Base-by-base conservation (phyloP, 2,797 vertebrate genomes). In the Tympanoctomys barrerae region DNA sequence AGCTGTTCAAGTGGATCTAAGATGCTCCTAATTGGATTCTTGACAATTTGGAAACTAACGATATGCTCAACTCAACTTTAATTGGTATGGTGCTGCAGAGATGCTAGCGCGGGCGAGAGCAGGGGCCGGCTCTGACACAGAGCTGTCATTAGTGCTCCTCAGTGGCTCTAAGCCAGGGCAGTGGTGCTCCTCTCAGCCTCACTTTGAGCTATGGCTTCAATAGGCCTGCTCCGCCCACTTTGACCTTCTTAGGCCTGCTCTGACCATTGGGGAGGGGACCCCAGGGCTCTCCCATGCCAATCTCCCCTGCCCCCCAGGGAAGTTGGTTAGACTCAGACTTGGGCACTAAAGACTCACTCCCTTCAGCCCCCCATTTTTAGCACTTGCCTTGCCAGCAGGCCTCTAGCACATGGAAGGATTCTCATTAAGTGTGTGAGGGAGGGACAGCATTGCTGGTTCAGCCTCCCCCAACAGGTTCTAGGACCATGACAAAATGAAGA, bases 11-110 rank as follows among this genome's bases (percentile, higher is more conserved):
- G 92, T 91, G 92, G 94, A 93, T 97, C 97, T 94, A 94, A 97
- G 97, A 91, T 62, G 70, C 94, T 91, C 64, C 88, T 98, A 98
- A 98, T 96, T 98, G 97, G 97, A 93, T 87, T 98, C 96, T 87
- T 96, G 96, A 98, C 84, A 71, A 95, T 88, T 92, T 75, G 83
- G 83, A 93, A 93, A 87, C 94, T 94, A 96, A 96, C 77, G 82
- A 31, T 1, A 12, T 22, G 80, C 95, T 39, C 0, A 2, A 33
- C 90, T 95, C 94, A 16, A 92, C 94, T 91, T 87, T 97, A 97
- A 97, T 96, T 97, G 97, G 96, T 95, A 91, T 0, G 57, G 0
- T 57, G 79, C 94, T 62, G 42, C 96, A 49, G 86, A 78, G 85
- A 16, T 0, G 2, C 89, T 89, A 62, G 14, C 33, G 26, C 71